Percentiles rank a stretch among this genome's conserved stretches.
These are phyloP conservation scores for Lepidonotus clava DNA, from an alignment of 2,888 invertebrate genomes.

Conservation along the genomic window DNA sequence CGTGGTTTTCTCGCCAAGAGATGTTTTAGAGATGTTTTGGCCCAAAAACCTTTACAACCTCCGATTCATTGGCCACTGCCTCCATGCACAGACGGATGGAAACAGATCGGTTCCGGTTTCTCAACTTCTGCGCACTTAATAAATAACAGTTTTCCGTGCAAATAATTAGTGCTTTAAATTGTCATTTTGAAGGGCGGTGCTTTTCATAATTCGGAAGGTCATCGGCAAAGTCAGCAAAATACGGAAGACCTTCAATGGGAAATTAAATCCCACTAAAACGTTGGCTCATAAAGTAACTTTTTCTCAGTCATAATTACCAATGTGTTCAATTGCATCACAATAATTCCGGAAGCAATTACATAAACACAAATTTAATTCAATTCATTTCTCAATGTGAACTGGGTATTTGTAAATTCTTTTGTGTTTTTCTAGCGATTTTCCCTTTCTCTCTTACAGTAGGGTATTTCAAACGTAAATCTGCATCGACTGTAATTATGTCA, in stretches of 20 bases:
- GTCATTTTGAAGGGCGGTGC: neutral
- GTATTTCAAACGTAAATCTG: too few relatives aligned
- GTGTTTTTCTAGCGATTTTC: neutral
- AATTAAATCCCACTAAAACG: constrained; percentile 1
- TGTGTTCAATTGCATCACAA: too few relatives aligned
- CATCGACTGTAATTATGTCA: too few relatives aligned
- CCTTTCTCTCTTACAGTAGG: neutral
- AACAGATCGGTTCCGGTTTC: neutral
- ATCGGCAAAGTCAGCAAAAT: neutral
- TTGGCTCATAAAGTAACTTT: too few relatives aligned
- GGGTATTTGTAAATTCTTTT: neutral
- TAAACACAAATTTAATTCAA: neutral
- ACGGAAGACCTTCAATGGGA: neutral
- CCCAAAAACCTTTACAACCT: too few relatives aligned
- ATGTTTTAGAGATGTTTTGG: too few relatives aligned
- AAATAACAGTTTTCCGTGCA: neutral
- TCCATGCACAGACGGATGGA: too few relatives aligned
- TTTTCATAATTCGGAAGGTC: neutral
- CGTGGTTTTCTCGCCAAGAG: too few relatives aligned
- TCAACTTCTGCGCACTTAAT: neutral
- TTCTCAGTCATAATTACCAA: too few relatives aligned
- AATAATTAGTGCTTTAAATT: neutral
- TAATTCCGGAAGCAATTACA: neutral
- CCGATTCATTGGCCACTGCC: too few relatives aligned
- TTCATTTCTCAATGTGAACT: neutral